Percentiles rank a stretch among this genome's conserved stretches.
phyloP scores from a whole-genome alignment of 1,140 invertebrate genomes.

The Hydropsyche tenuis region DNA sequence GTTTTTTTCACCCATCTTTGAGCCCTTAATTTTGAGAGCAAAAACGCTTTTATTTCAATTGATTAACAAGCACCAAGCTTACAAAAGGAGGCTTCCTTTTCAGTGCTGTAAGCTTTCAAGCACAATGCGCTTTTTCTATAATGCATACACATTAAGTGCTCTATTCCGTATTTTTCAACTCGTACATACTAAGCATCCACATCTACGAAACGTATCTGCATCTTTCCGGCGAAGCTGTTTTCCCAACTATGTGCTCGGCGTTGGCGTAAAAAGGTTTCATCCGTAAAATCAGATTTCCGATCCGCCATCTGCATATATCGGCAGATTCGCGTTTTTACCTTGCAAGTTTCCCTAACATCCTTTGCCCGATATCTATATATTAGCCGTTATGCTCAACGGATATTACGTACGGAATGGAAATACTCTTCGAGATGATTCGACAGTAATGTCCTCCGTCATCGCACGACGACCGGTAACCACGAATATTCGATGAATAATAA shows the following conservation, averaged over 20 bases:
- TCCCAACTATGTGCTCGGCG: background rate
- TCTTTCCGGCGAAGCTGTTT: conserved; percentile 1
- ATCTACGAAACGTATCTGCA: background rate
- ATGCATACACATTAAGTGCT: conserved; percentile 5
- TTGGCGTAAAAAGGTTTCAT: background rate
- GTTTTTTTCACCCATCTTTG: background rate
- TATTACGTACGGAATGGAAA: background rate
- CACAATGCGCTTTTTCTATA: background rate
- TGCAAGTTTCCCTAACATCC: no score
- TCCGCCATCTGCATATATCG: background rate
- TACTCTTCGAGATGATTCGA: background rate
- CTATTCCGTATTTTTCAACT: background rate
- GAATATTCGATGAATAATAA: conserved; percentile 23
- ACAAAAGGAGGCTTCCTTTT: background rate
- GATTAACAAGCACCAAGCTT: conserved; percentile 5
- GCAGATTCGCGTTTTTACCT: no score
- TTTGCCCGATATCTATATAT: background rate
- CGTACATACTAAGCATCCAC: background rate
- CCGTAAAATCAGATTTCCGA: conserved; percentile 6
- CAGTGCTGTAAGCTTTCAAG: background rate
- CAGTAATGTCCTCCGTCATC: background rate
- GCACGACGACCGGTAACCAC: background rate
- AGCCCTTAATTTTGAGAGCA: background rate
- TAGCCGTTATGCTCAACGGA: background rate
- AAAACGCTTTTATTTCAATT: conserved; percentile 1